Evolutionary conservation across 53 echinoderm and acorn worm species (phyloP).

Genomic region (Astropecten irregularis): DNA sequence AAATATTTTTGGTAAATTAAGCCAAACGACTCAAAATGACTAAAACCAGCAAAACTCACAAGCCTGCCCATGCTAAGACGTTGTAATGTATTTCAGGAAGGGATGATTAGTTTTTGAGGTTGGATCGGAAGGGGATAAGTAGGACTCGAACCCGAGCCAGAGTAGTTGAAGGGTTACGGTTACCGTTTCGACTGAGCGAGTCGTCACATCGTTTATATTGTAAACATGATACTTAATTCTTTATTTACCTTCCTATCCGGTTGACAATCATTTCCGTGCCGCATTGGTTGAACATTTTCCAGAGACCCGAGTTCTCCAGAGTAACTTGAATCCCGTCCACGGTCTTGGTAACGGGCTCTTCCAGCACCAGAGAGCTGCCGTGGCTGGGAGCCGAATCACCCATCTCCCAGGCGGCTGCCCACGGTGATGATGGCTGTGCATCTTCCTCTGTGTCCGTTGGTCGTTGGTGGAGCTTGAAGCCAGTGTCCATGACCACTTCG

Average conservation of each 20-base stretch:
- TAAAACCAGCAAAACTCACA: no score
- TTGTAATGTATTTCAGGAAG: no score
- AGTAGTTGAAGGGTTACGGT: no score
- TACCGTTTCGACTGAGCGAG: no score
- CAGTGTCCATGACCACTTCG: neutral
- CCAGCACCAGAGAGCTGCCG: neutral
- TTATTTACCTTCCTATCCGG: slow-evolving; percentile 75
- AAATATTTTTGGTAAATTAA: no score
- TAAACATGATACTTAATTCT: neutral
- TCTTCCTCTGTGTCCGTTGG: neutral
- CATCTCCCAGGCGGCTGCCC: neutral
- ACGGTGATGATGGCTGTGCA: neutral
- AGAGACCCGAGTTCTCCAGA: slow-evolving; percentile 67
- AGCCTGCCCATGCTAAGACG: no score
- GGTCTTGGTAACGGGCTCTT: neutral
- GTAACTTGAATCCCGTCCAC: slow-evolving; percentile 63
- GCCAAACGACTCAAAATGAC: no score
- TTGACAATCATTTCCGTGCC: slow-evolving; percentile 93
- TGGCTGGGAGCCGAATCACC: neutral
- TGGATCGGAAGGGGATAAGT: no score
- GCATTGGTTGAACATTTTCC: slow-evolving; percentile 74
- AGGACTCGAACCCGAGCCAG: no score
- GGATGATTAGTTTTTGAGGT: no score
- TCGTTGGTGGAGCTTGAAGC: neutral
- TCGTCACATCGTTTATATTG: neutral